A percentile compares a stretch with the other conserved stretches of the same genome.
phyloP scores from a whole-genome alignment of 2,113 vertebrate species.

The Fukomys damarensis region DNA sequence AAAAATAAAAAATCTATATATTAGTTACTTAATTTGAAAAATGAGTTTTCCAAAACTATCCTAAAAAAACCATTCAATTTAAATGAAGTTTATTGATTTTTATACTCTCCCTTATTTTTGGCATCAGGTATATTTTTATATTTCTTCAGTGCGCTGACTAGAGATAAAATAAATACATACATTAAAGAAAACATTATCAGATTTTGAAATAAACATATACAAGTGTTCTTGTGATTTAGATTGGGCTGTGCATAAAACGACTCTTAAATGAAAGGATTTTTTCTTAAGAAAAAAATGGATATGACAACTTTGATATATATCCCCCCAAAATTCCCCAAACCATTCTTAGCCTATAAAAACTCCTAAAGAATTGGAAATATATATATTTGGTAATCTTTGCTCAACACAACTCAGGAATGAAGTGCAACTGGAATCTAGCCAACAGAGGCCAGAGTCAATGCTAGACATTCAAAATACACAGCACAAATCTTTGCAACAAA shows the following conservation, averaged over 20 bases:
- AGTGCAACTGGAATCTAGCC: background rate
- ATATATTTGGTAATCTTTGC: background rate
- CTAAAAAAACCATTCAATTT: background rate
- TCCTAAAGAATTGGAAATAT: background rate
- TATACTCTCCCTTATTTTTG: background rate
- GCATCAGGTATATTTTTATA: background rate
- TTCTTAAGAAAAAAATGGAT: conserved; percentile 21
- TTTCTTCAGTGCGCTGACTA: background rate
- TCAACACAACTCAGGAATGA: background rate
- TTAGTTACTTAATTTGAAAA: background rate
- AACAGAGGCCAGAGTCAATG: background rate
- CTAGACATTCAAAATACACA: background rate
- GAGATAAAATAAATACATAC: background rate
- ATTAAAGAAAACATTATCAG: background rate
- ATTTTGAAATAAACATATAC: conserved; percentile 15
- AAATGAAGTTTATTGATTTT: background rate
- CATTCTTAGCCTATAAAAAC: background rate
- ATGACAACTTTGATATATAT: background rate
- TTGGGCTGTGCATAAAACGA: background rate
- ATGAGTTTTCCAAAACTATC: background rate
- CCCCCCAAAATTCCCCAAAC: background rate
- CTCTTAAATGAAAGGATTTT: background rate
- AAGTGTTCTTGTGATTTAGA: background rate
- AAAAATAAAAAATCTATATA: conserved; percentile 5
- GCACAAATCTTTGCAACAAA: background rate